Evolutionary conservation across 1,140 invertebrate genomes (phyloP), one percentile per base, ranked within the genome.

Genomic region (Meloidogyne hapla): DNA sequence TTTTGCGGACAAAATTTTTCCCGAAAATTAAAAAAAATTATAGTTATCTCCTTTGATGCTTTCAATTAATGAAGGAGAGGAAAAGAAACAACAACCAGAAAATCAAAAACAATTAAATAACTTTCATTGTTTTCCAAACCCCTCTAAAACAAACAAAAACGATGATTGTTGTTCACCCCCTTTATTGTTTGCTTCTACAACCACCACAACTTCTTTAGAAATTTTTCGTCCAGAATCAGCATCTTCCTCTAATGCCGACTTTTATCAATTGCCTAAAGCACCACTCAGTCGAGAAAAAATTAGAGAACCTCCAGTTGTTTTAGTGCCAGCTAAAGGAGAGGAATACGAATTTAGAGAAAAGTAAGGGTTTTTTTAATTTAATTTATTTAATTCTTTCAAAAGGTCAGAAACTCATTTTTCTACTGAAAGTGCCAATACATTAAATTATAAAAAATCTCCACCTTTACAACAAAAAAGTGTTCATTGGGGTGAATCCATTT

Each of bases 391-490:
- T 62, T 26, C 8, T 28, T 26, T 72, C 12, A 13, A 62, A 18
- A 72, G 68, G 6, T 73, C 71, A 3, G 71, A 73, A 63, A 73
- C 71, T 18, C 71, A 73, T 42, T 73, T 73, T 63, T 64, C 71
- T 28, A 10, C 61, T 4, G 56, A 40, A 61, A 28, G 33, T 42
- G 56, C 64, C 21, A 28, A 21, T 61, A 6, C 10, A 12, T 0
- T n/a, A n/a, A 21, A 21, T 6, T 6, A 6, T n/a, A 4, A 4
- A n/a, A n/a, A 56, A 56, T n/a, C 48, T 56, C 48, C 48, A 56
- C 18, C 48, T 56, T 56, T 56, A 56, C 48, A 56, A 56, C 21
- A 23, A 38, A 73, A 63, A 73, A 63, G 25, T 64, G 21, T 73
- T 15, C 71, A 73, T 38, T 73, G 71, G 71, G 71, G 23, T 1